These are phyloP conservation scores for Alethe diademata DNA, from an alignment of 2,113 vertebrate genomes.

Conservation along the genomic window DNA sequence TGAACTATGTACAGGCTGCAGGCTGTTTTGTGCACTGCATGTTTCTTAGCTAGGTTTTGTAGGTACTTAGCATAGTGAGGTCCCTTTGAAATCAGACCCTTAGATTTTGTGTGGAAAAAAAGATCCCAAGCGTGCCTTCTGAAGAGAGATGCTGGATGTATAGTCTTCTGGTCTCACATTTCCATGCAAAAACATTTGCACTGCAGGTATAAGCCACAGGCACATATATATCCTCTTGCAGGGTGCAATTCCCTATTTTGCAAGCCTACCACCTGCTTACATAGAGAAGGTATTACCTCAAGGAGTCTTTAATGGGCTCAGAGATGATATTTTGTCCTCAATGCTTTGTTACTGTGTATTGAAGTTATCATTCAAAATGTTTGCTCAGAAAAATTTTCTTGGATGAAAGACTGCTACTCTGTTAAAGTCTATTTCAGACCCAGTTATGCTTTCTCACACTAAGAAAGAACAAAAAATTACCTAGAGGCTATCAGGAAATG, in stretches of 20 bases:
- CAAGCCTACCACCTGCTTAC: neutral
- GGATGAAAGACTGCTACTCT: neutral
- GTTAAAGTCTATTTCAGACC: neutral
- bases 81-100: neutral
- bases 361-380: neutral
- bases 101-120: neutral
- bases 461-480: neutral
- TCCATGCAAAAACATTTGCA: neutral
- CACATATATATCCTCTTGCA: accelerated
- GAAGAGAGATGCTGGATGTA: neutral
- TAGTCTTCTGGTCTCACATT: neutral
- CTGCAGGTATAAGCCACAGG: neutral
- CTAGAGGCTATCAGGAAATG: neutral
- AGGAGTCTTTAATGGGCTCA: neutral
- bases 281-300: neutral
- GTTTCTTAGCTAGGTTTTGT: neutral
- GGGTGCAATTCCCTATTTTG: neutral
- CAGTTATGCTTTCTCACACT: neutral
- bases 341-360: neutral
- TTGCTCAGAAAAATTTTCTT: neutral
- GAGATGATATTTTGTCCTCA: neutral
- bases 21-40: neutral
- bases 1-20: neutral
- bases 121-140: neutral
- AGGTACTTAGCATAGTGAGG: neutral